phyloP scores from a whole-genome alignment of 2,888 invertebrate species.

The Dioctria linearis region DNA sequence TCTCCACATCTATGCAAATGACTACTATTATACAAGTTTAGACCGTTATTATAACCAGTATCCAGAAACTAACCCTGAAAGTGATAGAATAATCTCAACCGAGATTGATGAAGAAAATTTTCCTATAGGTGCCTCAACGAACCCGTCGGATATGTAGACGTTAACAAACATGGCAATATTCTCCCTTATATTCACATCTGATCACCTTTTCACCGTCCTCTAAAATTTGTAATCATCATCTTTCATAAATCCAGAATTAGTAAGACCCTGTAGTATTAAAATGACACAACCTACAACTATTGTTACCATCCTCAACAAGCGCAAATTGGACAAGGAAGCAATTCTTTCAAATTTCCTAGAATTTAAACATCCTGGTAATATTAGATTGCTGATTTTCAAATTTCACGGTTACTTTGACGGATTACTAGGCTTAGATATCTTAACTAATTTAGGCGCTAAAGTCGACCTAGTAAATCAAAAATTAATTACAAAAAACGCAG shows the following conservation, averaged over 20 bases:
- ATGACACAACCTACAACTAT: not conserved
- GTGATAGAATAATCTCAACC: not conserved
- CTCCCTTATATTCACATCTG: too few species aligned
- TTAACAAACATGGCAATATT: not conserved
- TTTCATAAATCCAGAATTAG: not conserved
- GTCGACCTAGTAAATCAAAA: not conserved
- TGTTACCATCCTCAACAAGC: not conserved
- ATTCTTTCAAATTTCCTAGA: too few species aligned
- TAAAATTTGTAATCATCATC: not conserved
- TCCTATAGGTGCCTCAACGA: not conserved
- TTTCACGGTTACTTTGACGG: constrained; percentile 2
- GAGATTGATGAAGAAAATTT: not conserved
- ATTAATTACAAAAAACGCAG: constrained; percentile 16
- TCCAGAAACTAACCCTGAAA: not conserved
- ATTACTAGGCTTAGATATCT: not conserved
- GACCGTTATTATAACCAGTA: not conserved
- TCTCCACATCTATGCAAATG: not conserved
- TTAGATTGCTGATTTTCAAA: too few species aligned
- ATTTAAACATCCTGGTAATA: too few species aligned
- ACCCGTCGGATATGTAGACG: not conserved
- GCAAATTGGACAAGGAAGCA: too few species aligned
- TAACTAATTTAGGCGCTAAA: not conserved
- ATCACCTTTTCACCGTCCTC: not conserved
- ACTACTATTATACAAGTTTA: not conserved
- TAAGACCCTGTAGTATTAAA: not conserved